Evolutionary conservation across 2,797 vertebrate genomes (phyloP).

Genomic region (Silurus aristotelis): DNA sequence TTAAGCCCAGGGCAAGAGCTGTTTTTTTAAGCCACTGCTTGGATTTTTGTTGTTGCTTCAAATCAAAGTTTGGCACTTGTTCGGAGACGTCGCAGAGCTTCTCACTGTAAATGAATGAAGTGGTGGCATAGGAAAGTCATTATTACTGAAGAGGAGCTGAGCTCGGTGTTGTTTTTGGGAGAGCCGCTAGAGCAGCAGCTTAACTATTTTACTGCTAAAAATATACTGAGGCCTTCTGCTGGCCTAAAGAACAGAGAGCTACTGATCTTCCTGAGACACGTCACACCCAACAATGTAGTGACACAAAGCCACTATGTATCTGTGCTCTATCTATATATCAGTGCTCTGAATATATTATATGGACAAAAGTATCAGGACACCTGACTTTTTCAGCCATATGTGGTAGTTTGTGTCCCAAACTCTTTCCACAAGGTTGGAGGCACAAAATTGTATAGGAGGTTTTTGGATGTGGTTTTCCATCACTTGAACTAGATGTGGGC

Average conservation of each 20-base stretch:
- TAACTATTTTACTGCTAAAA: slow-evolving; percentile 13
- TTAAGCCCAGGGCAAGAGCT: not conserved
- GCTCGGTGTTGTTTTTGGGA: not conserved
- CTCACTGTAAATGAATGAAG: not conserved
- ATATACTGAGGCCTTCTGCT: slow-evolving; percentile 10
- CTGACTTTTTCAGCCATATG: too few relatives aligned
- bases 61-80: not conserved
- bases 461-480: too few relatives aligned
- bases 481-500: too few relatives aligned
- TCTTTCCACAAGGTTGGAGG: too few relatives aligned
- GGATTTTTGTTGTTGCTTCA: not conserved
- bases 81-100: not conserved
- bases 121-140: not conserved
- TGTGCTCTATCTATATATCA: not conserved
- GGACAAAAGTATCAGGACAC: too few relatives aligned
- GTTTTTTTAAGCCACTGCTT: not conserved
- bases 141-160: not conserved
- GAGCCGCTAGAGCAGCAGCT: not conserved
- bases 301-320: not conserved
- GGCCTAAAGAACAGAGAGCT: not conserved
- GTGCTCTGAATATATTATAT: not conserved
- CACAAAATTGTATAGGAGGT: too few relatives aligned
- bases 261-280: slow-evolving; percentile 13
- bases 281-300: not conserved
- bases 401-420: too few relatives aligned